A percentile compares a stretch with the other conserved stretches of the same genome.
Evolutionary conservation across 2,113 vertebrate species (phyloP).

Genomic region (Orientallactaga bullata): DNA sequence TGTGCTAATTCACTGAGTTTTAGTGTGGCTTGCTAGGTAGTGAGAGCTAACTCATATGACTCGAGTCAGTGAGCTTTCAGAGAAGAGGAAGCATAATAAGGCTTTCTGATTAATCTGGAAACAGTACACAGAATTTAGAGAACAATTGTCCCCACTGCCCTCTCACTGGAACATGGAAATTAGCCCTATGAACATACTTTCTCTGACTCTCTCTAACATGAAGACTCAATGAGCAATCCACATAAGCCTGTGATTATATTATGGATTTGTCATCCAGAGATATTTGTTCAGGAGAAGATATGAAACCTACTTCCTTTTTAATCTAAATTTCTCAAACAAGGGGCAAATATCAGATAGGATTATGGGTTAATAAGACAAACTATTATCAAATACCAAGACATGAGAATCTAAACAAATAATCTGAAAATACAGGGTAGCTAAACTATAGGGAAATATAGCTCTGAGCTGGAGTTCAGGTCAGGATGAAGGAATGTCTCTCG

Average conservation of each 20-base stretch:
- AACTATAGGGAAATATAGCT: background rate
- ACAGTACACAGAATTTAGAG: background rate
- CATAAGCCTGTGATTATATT: background rate
- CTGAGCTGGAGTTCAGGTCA: background rate
- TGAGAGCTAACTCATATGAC: background rate
- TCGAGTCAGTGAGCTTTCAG: background rate
- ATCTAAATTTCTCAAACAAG: constrained; percentile 31
- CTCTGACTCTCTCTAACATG: background rate
- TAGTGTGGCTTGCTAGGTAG: background rate
- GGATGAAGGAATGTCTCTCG: background rate
- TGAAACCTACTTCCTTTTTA: background rate
- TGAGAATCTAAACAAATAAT: background rate
- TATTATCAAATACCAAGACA: background rate
- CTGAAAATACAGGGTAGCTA: background rate
- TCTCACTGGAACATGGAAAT: background rate
- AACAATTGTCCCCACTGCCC: background rate
- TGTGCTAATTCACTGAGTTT: background rate
- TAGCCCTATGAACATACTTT: background rate
- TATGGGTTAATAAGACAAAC: background rate
- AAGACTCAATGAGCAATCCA: background rate
- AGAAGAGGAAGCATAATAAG: background rate
- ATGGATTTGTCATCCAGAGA: background rate
- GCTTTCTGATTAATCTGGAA: background rate
- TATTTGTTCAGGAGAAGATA: background rate
- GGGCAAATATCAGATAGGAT: background rate